Base-by-base conservation (phyloP, 2,888 invertebrate species). In the Iselma pallidipennis region DNA sequence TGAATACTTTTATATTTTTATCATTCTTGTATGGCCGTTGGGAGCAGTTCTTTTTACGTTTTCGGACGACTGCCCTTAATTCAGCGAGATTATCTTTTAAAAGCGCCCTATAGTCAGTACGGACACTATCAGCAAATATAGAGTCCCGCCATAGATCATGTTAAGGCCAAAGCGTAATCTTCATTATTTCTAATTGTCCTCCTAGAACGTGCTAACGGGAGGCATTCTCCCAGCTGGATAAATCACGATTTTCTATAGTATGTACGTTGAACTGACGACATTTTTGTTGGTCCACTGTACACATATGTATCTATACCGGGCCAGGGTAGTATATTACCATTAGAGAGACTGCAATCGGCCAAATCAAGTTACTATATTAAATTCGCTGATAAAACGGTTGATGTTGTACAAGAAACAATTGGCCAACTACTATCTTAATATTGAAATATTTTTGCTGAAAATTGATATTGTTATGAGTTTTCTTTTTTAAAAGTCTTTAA, bases 171-270 rank as follows among this genome's bases (percentile, higher is more conserved):
- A 56, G 68, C 74, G 77, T 77, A 77, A 79, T 79, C 78, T 78
- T 79, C 79, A 80, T 80, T 79, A 80, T 76, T 80, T 78, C 79
- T 80, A 79, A 80, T 80, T 80, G 79, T 77, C 74, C 74, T 76
- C 69, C 72, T 72, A 72, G 71, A 74, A 78, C 79, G 79, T 78
- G 79, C 75, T 74, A 75, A 76, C 74, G 74, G 74, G 75, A 72
- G 64, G 66, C 70, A 71, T 29, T 60, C 57, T 58, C n/a, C 73
- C 76, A 74, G 62, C 29, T 33, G 55, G 33, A 52, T 54, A 29
- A 56, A 42, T 21, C 29, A 37, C 52, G 51, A 19, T 31, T 2
- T 33, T 37, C 6, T 42, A 16, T 23, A 10, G 14, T 2, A 29
- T 55, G 58, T 49, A 56, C 42, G 42, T 55, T 54, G 50, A 31